Evolutionary conservation across 53 echinoderm and acorn worm genomes (phyloP).

Genomic region (Echinometra lucunter): DNA sequence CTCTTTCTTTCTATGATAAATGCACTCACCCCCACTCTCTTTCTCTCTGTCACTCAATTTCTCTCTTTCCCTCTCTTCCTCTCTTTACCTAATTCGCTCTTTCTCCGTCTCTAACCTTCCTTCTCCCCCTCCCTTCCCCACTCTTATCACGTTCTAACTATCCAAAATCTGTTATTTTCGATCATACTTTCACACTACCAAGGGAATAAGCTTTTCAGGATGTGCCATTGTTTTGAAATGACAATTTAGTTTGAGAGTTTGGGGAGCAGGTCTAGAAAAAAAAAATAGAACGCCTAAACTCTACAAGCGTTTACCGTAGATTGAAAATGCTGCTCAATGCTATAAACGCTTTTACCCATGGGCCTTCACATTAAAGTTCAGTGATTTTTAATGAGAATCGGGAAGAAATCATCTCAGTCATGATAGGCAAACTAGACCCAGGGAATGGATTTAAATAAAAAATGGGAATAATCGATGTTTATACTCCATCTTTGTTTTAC

Average conservation of each 20-base stretch:
- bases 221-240: neutral
- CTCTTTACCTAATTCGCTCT: neutral
- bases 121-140: neutral
- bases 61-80: neutral
- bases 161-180: neutral
- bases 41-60: neutral
- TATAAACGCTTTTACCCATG: too few species aligned
- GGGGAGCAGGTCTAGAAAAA: too few species aligned
- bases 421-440: neutral
- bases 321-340: too few species aligned
- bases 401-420: neutral
- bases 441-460: neutral
- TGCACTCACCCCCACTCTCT: neutral
- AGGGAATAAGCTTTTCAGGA: neutral
- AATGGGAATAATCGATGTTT: conserved; percentile 52
- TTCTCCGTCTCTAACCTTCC: neutral
- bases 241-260: too few species aligned
- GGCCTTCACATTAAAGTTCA: too few species aligned
- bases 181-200: neutral
- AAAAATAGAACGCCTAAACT: too few species aligned
- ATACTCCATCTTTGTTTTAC: conserved; percentile 28
- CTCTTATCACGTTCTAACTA: neutral
- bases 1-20: neutral
- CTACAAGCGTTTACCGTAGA: too few species aligned
- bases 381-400: too few species aligned